phyloP scores from a whole-genome alignment of 2,797 vertebrate genomes.

The Pseudomugil tenellus region DNA sequence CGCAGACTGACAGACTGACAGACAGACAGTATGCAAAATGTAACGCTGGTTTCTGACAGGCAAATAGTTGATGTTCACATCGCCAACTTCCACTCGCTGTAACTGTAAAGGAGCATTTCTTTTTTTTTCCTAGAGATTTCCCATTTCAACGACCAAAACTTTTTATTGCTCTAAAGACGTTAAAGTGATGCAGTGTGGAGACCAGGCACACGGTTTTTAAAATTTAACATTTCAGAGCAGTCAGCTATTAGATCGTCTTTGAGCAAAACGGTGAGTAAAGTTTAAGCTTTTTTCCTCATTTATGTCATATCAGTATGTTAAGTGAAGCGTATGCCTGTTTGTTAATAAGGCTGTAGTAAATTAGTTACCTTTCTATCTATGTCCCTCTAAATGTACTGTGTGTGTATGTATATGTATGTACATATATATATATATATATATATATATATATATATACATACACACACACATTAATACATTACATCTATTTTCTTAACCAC shows the following conservation, averaged over 20 bases:
- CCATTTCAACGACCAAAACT: background rate
- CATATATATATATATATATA: too few species aligned
- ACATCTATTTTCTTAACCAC: too few species aligned
- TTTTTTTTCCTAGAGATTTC: background rate
- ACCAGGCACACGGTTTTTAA: background rate
- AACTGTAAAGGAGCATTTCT: background rate
- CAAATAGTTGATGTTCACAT: constrained; percentile 11
- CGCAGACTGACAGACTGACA: background rate
- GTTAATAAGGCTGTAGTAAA: background rate
- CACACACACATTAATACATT: too few species aligned
- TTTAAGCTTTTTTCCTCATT: background rate
- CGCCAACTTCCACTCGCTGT: background rate
- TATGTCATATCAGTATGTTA: background rate
- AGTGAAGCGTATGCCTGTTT: background rate
- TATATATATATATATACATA: too few species aligned
- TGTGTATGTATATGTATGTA: too few species aligned
- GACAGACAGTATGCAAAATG: constrained; percentile 36
- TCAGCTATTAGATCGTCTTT: background rate
- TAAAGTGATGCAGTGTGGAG: background rate
- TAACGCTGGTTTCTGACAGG: background rate
- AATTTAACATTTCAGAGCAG: background rate
- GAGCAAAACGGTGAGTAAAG: constrained; percentile 29
- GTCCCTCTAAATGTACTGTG: too few species aligned
- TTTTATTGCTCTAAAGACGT: background rate
- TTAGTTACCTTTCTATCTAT: too few species aligned